phyloP scores from a whole-genome alignment of 2,888 invertebrate species.

The Arctia plantaginis region DNA sequence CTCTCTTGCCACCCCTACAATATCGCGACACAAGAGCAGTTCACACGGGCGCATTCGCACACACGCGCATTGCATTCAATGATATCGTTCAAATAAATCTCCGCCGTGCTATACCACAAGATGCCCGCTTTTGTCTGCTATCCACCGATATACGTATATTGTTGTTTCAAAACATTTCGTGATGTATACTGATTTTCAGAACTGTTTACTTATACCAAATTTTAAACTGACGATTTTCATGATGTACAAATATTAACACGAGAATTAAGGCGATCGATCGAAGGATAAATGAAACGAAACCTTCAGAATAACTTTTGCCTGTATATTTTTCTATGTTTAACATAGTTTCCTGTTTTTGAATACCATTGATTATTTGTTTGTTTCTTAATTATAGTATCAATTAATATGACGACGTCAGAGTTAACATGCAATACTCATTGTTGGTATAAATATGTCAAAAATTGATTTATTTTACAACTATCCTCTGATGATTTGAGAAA shows the following conservation, averaged over 20 bases:
- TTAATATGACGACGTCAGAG: background rate
- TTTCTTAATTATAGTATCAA: too few species aligned
- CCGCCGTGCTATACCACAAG: constrained; percentile 73
- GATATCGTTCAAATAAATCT: constrained; percentile 76
- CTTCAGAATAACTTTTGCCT: background rate
- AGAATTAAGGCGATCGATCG: background rate
- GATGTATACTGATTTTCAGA: constrained; percentile 33
- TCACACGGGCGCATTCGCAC: constrained; percentile 57
- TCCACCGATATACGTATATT: constrained; percentile 51
- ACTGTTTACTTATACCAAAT: background rate
- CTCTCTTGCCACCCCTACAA: constrained; percentile 44
- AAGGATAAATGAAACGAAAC: background rate
- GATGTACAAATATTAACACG: background rate
- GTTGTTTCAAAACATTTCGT: constrained; percentile 60
- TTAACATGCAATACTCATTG: background rate
- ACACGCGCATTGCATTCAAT: constrained; percentile 60
- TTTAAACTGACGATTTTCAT: background rate
- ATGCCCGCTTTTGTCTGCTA: constrained; percentile 70
- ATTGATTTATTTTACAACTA: background rate
- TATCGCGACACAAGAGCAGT: constrained; percentile 43
- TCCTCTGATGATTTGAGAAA: background rate
- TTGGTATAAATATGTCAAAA: too few species aligned
- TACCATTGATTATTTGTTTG: too few species aligned
- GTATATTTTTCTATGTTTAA: too few species aligned
- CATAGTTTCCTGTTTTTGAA: too few species aligned